phyloP scores from a whole-genome alignment of 2,113 vertebrate species.

The Apteryx owenii region DNA sequence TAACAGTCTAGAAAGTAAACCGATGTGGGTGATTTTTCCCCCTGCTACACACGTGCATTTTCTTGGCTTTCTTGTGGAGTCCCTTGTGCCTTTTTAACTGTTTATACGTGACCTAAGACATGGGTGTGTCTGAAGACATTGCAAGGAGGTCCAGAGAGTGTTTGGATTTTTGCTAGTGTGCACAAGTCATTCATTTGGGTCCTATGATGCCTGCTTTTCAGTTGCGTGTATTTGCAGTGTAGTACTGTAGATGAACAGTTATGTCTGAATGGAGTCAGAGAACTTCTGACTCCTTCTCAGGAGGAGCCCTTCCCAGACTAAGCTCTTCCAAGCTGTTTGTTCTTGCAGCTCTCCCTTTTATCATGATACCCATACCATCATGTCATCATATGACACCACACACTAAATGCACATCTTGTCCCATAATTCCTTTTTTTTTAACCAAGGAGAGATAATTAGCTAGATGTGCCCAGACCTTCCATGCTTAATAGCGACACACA shows the following conservation, averaged over 20 bases:
- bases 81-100: neutral
- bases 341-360: neutral
- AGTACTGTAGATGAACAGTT: neutral
- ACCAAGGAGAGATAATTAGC: too few species aligned
- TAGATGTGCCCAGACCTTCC: neutral
- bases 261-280: neutral
- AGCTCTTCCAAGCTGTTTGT: neutral
- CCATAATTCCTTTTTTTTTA: neutral
- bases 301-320: neutral
- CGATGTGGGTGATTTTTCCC: neutral
- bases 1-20: neutral
- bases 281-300: too few species aligned
- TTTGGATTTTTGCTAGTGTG: neutral
- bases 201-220: neutral
- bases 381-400: neutral
- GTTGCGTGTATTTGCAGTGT: neutral
- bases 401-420: neutral
- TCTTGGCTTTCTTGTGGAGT: neutral
- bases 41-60: neutral
- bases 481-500: neutral
- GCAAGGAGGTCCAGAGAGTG: neutral
- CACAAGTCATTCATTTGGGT: neutral
- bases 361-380: neutral
- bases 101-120: neutral
- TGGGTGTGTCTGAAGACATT: neutral